Percentiles rank a stretch among this genome's conserved stretches.
These are phyloP conservation scores for Acanthopagrus latus DNA, from an alignment of 2,797 vertebrate species.

Conservation along the genomic window DNA sequence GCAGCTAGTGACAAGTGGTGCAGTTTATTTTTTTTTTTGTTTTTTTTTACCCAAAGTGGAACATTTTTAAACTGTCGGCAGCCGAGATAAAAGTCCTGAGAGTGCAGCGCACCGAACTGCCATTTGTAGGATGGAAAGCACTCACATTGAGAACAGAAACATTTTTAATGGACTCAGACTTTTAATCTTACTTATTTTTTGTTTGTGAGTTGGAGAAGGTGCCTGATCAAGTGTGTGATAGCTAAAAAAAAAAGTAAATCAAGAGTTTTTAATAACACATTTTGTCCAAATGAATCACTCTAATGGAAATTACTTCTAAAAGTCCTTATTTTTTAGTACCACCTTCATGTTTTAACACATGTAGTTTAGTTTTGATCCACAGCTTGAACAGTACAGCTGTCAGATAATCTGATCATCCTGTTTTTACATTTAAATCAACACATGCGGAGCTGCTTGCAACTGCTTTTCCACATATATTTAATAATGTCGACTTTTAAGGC, in stretches of 20 bases:
- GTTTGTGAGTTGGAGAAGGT: too few relatives aligned
- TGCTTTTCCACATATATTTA: neutral
- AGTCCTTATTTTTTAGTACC: too few relatives aligned
- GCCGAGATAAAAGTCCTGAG: too few relatives aligned
- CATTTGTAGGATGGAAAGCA: too few relatives aligned
- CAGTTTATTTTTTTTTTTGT: too few relatives aligned
- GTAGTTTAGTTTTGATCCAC: neutral
- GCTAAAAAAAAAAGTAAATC: neutral
- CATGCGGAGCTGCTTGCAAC: neutral
- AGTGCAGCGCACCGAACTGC: too few relatives aligned
- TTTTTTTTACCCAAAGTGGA: too few relatives aligned
- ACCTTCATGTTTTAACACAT: neutral
- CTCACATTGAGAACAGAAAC: too few relatives aligned
- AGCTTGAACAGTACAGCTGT: neutral
- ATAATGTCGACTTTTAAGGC: neutral
- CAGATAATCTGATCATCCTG: neutral
- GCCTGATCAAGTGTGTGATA: neutral
- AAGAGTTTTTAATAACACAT: neutral
- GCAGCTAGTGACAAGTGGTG: too few relatives aligned
- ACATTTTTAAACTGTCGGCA: too few relatives aligned
- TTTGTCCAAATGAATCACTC: neutral
- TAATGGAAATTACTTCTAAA: neutral
- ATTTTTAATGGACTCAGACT: too few relatives aligned
- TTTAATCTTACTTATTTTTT: neutral
- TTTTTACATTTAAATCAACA: neutral